Evolutionary conservation across 2,113 vertebrate species (phyloP).

Genomic region (Podarcis cretensis): DNA sequence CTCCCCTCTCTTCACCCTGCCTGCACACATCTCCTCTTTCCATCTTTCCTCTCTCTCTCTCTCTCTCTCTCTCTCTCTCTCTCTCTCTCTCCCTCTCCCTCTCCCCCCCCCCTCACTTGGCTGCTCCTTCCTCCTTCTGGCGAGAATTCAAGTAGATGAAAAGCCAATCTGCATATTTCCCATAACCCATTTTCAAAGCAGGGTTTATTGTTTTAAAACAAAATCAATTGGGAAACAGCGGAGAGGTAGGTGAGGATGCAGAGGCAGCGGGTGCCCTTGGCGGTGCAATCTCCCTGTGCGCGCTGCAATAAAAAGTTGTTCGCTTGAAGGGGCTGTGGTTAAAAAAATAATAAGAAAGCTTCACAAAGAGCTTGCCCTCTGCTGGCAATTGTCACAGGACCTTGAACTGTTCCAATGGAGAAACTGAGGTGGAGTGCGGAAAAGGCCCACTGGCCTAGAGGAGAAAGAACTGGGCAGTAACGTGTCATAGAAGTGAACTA

Average conservation of each 20-base stretch:
- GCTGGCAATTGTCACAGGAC: too few relatives aligned
- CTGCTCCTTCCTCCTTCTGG: background rate
- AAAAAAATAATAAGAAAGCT: background rate
- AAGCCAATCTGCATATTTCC: background rate
- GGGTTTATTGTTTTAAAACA: background rate
- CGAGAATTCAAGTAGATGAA: background rate
- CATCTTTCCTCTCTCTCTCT: background rate
- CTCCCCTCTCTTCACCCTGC: background rate
- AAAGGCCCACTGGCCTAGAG: background rate
- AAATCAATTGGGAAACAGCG: background rate
- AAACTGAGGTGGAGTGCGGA: background rate
- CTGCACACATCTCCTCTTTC: too few relatives aligned
- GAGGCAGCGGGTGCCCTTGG: too few relatives aligned
- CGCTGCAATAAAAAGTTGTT: background rate
- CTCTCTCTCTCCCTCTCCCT: too few relatives aligned
- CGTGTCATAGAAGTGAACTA: too few relatives aligned
- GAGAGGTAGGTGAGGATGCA: background rate
- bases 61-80: background rate
- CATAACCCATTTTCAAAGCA: background rate
- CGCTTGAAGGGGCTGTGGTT: background rate
- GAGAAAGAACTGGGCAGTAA: too few relatives aligned
- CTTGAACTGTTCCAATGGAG: background rate
- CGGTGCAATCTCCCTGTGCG: accelerated
- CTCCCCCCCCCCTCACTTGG: background rate
- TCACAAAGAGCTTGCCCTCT: background rate